These are phyloP conservation scores for Oedothorax gibbosus DNA, from an alignment of 1,140 invertebrate species.

Conservation along the genomic window DNA sequence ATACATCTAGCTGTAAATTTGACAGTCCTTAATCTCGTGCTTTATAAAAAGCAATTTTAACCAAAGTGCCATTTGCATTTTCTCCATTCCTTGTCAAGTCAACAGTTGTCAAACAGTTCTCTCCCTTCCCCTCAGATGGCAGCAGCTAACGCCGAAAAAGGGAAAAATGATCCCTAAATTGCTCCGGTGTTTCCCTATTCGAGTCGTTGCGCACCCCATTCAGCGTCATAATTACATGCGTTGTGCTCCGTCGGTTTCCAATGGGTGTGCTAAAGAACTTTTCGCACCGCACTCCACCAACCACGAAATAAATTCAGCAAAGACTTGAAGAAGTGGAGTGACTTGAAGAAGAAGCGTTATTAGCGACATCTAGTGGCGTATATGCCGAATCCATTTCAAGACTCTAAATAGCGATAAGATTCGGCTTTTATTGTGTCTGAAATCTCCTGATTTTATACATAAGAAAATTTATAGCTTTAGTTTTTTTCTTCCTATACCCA, in stretches of 20 bases:
- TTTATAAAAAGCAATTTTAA: no score
- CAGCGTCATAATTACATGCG: slow-evolving; percentile 56
- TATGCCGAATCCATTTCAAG: no score
- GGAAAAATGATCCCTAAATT: slow-evolving; percentile 18
- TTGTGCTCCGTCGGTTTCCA: slow-evolving; percentile 55
- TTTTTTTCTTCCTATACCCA: no score
- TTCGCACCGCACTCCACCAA: slow-evolving; percentile 42
- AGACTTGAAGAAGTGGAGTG: background rate
- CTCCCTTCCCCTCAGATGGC: slow-evolving; percentile 31
- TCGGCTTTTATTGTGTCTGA: no score
- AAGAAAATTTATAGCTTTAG: no score
- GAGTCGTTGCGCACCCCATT: slow-evolving; percentile 51
- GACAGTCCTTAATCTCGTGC: no score
- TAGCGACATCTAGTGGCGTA: slow-evolving; percentile 43
- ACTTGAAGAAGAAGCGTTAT: slow-evolving; percentile 42
- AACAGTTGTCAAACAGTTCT: slow-evolving; percentile 53
- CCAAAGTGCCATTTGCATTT: background rate
- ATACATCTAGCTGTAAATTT: no score
- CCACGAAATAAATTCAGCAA: slow-evolving; percentile 57
- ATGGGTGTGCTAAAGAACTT: slow-evolving; percentile 53
- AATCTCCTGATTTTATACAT: no score
- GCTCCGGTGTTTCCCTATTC: slow-evolving; percentile 45
- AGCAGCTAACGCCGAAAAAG: slow-evolving; percentile 24
- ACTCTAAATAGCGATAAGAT: no score
- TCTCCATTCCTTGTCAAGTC: slow-evolving; percentile 10